Evolutionary conservation across 1,140 invertebrate genomes (phyloP).

Genomic region (Trichogramma pretiosum): DNA sequence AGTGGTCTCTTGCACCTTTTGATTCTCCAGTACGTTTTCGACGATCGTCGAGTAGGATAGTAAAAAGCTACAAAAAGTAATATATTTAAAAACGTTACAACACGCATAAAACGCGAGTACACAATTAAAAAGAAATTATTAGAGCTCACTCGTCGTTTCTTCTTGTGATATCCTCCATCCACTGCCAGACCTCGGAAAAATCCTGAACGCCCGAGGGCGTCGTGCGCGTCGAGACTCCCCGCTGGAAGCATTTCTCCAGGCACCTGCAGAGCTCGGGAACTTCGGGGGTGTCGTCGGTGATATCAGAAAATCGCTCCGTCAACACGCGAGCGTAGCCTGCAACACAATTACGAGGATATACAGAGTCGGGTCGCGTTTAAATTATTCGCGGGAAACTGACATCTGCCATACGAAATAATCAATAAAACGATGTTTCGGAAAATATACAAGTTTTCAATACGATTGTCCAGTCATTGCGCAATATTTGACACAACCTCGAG

Average conservation of each 20-base stretch:
- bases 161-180: conserved; percentile 41
- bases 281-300: conserved; percentile 39
- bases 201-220: conserved; percentile 36
- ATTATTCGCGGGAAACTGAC: too few species aligned
- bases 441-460: too few species aligned
- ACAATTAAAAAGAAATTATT: not conserved
- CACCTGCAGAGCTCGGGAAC: conserved; percentile 40
- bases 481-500: too few species aligned
- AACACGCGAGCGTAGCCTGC: conserved; percentile 42
- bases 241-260: conserved; percentile 46
- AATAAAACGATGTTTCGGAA: too few species aligned
- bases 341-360: conserved; percentile 18
- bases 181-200: conserved; percentile 43
- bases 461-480: too few species aligned
- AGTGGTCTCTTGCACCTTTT: conserved; percentile 39
- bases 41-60: conserved; percentile 40
- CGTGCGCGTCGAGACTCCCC: conserved; percentile 34
- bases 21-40: conserved; percentile 38
- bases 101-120: conserved; percentile 2
- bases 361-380: too few species aligned
- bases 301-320: conserved; percentile 30
- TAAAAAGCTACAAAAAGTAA: conserved; percentile 26
- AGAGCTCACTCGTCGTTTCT: conserved; percentile 29
- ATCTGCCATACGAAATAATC: too few species aligned
- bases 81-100: conserved; percentile 1